These are phyloP conservation scores for Psammodynastes pulverulentus DNA, from an alignment of 2,113 vertebrate genomes.

Conservation along the genomic window DNA sequence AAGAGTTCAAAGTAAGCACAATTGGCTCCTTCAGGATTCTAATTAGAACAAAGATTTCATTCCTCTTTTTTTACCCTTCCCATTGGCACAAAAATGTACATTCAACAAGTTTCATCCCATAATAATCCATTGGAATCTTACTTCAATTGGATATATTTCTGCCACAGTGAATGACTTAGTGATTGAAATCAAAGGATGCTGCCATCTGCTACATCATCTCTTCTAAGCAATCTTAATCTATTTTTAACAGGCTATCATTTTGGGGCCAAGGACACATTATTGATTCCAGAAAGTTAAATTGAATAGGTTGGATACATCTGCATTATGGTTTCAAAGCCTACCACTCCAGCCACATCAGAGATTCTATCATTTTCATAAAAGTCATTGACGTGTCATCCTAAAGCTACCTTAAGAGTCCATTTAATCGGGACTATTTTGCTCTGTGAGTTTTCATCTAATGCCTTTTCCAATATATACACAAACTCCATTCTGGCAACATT, in stretches of 20 bases:
- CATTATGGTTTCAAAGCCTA: not conserved
- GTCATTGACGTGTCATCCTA: not conserved
- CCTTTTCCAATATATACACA: constrained; percentile 1
- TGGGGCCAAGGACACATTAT: not conserved
- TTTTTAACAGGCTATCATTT: not conserved
- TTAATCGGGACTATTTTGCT: constrained; percentile 19
- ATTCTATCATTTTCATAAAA: not conserved
- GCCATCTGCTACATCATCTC: not conserved
- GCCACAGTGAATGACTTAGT: not conserved
- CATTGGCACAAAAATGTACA: not conserved
- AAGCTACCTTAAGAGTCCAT: not conserved
- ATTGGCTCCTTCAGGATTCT: not conserved
- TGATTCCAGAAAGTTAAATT: not conserved
- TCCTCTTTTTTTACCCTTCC: not conserved
- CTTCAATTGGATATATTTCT: not conserved
- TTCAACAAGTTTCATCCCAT: not conserved
- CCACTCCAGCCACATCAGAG: not conserved
- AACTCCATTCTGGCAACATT: constrained; percentile 18
- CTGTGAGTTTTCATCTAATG: not conserved
- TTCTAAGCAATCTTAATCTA: not conserved
- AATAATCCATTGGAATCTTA: not conserved
- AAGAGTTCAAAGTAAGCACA: not conserved
- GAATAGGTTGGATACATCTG: not conserved
- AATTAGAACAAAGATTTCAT: not conserved
- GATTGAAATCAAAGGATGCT: not conserved